Evolutionary conservation across 2,888 invertebrate genomes (phyloP), one percentile per base, ranked within the genome.

Genomic region (Eupithecia inturbata): DNA sequence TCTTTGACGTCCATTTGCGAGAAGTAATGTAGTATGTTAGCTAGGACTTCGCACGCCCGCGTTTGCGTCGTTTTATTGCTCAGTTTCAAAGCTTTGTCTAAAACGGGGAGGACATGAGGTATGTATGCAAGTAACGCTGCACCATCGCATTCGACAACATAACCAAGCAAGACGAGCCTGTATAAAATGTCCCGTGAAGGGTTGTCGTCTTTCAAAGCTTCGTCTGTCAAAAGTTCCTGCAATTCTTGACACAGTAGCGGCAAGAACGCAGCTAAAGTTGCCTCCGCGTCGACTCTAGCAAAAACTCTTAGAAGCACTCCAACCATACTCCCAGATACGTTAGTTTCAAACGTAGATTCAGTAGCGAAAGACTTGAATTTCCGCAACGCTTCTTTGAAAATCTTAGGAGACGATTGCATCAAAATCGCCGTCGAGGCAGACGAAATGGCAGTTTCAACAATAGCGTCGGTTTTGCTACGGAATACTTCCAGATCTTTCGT

Each of bases 301-400:
- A 97, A 96, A 14, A 95, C 94, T 73, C 96, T 95, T 76, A 97
- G 95, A 75, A 98, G 90, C 14, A 96, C 95, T 0, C 97, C 97
- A 0, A 97, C 96, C 87, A 97, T 95, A 85, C 96, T 96, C 0
- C 98, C 98, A 0, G 98, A 97, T 0, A 98, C 97, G 82, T 96
- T 96, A 0, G 97, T 96, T 88, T 98, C 98, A 80, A 97, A 96
- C n/a, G 97, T 96, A 39, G 96, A 96, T 70, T 96, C 96, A 0
- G 96, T 96, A 0, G 96, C 96, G 88, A 97, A 98, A 14, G 95
- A 91, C 78, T 96, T 96, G 45, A 98, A 95, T 87, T 97, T 97
- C 79, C 96, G 95, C 67, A 98, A 87, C 0, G 97, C 97, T 78
- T 96, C 95, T 19, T 91, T 87, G 77, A 95, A 95, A 81, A 96